These are phyloP conservation scores for Neodon shergylaensis DNA, from an alignment of 2,113 vertebrate species.

Conservation along the genomic window DNA sequence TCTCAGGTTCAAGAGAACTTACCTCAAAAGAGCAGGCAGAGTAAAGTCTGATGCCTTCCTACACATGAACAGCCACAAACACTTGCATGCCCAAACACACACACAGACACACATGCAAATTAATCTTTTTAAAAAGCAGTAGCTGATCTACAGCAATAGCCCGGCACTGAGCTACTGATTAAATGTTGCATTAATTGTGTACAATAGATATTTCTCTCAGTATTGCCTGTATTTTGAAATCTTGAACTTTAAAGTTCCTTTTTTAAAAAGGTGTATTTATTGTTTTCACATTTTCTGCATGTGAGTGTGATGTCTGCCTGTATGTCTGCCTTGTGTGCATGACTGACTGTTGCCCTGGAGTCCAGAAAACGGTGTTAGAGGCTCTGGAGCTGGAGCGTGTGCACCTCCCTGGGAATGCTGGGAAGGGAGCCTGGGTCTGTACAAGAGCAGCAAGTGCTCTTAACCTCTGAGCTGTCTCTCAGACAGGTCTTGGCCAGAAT, in stretches of 20 bases:
- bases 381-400: not conserved
- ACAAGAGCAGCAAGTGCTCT: not conserved
- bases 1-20: not conserved
- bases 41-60: not conserved
- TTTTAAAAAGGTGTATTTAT: not conserved
- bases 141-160: not conserved
- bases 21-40: not conserved
- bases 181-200: not conserved
- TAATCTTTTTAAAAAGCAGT: not conserved
- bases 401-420: not conserved
- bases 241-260: not conserved
- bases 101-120: not conserved
- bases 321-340: not conserved
- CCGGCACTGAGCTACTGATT: not conserved
- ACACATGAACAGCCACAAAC: not conserved
- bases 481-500: not conserved
- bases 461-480: not conserved
- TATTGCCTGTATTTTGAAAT: not conserved
- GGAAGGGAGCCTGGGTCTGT: not conserved
- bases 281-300: not conserved
- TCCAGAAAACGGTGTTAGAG: not conserved
- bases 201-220: not conserved
- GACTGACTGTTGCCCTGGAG: not conserved
- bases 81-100: not conserved
- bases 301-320: not conserved